These are phyloP conservation scores for Pomatostomus ruficeps DNA, from an alignment of 2,113 vertebrate species.

Conservation along the genomic window DNA sequence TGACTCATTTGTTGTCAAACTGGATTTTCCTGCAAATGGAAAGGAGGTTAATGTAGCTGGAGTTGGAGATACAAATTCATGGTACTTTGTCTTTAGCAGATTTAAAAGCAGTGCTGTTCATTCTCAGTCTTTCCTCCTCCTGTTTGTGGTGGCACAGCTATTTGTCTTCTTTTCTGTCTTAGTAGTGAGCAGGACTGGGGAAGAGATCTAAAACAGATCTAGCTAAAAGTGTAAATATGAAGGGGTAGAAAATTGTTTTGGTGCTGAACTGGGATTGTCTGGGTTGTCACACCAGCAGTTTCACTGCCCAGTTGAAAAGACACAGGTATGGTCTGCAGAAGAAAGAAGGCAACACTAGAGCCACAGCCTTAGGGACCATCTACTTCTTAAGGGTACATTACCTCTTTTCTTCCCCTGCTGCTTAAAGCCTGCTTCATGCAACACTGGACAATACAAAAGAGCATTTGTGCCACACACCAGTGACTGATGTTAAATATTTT, in stretches of 20 bases:
- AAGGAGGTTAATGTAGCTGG: neutral
- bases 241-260: neutral
- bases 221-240: neutral
- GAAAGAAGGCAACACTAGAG: neutral
- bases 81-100: neutral
- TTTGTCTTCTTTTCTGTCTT: neutral
- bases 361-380: neutral
- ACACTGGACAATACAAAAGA: neutral
- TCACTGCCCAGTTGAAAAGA: neutral
- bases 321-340: accelerated
- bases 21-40: neutral
- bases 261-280: neutral
- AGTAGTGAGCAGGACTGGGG: neutral
- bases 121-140: neutral
- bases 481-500: neutral
- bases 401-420: neutral
- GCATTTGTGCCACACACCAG: neutral
- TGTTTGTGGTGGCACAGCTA: neutral
- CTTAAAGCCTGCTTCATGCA: neutral
- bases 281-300: neutral
- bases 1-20: neutral
- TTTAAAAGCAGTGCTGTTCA: neutral
- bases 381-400: neutral
- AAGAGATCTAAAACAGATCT: neutral
- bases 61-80: neutral